Evolutionary conservation across 2,113 vertebrate species (phyloP).

Genomic region (Prionailurus bengalensis): DNA sequence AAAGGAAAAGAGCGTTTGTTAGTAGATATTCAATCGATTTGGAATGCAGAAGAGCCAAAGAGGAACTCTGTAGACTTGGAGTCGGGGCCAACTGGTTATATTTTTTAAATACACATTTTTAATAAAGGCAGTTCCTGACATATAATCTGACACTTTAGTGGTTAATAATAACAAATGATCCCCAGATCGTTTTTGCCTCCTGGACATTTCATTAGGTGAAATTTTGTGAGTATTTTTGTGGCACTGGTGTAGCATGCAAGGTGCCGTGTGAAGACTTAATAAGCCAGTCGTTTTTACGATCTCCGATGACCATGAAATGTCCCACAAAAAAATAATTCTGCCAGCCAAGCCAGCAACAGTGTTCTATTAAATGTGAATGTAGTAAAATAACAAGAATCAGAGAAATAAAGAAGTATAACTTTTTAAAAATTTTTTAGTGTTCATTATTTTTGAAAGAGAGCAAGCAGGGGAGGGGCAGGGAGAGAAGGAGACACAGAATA

Average conservation of each 20-base stretch:
- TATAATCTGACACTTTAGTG: conserved; percentile 52
- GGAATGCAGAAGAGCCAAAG: background rate
- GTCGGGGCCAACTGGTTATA: background rate
- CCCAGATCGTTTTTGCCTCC: background rate
- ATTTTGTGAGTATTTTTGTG: background rate
- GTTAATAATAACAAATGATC: background rate
- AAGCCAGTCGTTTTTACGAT: conserved; percentile 45
- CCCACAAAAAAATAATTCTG: conserved; percentile 29
- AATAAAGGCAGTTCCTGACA: conserved; percentile 52
- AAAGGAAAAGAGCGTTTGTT: background rate
- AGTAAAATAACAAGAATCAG: conserved; percentile 16
- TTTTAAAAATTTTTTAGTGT: too few species aligned
- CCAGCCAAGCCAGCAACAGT: background rate
- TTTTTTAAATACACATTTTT: background rate
- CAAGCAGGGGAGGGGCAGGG: too few species aligned
- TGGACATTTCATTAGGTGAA: background rate
- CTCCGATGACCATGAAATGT: conserved; percentile 37
- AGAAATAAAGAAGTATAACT: background rate
- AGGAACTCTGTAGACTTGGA: background rate
- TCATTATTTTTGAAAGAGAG: too few species aligned
- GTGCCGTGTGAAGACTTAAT: background rate
- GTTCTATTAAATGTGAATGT: conserved; percentile 26
- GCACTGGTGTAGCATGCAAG: rapidly evolving
- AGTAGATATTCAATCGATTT: background rate
- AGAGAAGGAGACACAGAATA: too few species aligned